Conservation (phyloP, 2,797 vertebrate genomes). For the Synaphobranchus kaupii region DNA sequence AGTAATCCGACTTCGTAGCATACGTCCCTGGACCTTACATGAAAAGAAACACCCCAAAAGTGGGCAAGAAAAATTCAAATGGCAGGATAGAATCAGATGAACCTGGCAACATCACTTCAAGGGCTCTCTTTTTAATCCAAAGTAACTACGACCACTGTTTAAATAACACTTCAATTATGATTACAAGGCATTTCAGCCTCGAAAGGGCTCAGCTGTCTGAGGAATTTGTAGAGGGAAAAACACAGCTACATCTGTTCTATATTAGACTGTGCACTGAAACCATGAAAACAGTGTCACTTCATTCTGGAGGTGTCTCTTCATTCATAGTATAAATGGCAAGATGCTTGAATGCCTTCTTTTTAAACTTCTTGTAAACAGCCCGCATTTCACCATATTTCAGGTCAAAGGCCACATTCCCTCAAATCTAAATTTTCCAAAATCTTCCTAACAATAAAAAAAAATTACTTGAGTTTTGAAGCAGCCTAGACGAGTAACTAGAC, state of each 20-base stretch:
- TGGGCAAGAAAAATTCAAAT: not conserved
- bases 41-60: not conserved
- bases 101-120: not conserved
- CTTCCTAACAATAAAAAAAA: not conserved
- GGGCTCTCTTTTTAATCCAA: not conserved
- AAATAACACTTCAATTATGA: slow-evolving; percentile 10
- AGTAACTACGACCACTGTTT: not conserved
- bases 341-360: not conserved
- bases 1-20: too few relatives aligned
- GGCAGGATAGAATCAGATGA: not conserved
- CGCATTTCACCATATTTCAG: not conserved
- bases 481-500: too few relatives aligned
- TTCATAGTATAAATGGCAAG: not conserved
- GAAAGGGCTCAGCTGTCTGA: not conserved
- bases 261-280: not conserved
- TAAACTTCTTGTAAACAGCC: not conserved
- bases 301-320: not conserved
- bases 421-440: not conserved
- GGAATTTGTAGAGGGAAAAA: not conserved
- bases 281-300: not conserved
- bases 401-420: not conserved
- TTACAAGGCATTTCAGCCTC: not conserved
- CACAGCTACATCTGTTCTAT: not conserved
- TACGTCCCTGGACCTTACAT: not conserved
- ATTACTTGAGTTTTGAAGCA: not conserved